Evolutionary conservation across 2,113 vertebrate species (phyloP), one percentile per base, ranked within the genome.

Genomic region (Sapayoa aenigma): DNA sequence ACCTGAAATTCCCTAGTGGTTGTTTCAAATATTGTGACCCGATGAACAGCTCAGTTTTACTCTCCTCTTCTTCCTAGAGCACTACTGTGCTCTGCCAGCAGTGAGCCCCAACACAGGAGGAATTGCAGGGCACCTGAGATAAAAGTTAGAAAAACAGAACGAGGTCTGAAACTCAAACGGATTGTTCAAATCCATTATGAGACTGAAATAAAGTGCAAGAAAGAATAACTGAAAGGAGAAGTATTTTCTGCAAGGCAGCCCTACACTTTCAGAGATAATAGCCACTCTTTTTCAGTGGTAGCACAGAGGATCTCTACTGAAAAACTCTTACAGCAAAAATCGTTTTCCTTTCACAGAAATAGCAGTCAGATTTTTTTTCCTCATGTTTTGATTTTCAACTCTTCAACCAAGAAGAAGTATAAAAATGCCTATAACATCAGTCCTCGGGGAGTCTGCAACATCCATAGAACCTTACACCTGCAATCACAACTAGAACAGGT

Each of bases 311-410:
- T 14, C 49, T 83, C 59, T 89, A 47, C 41, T 91, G 59, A 76
- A 89, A 82, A 87, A 71, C 12, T 55, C 47, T 53, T 44, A 52
- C 2, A 90, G 59, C 31, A 92, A 80, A 93, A 88, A 58, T 22
- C 1, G 37, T 35, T 79, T 63, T 90, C n/a, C 41, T 82, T 50
- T 62, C 37, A 78, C 1, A 80, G 44, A n/a, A 92, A 67, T 11
- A 69, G 35, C 12, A 78, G 19, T 41, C 12, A 42, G 35, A 42
- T 35, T 42, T 1, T 56, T 56, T 89, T 78, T 55, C 31, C 16
- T 88, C 30, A 12, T 85, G 50, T 88, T 96, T 84, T 80, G 27
- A 71, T 67, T 92, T 92, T 91, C 82, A 85, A 62, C 42, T 90
- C 60, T 69, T 65, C 24, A 71, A 33, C 18, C 50, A 39, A 62